Evolutionary conservation across 2,113 vertebrate species (phyloP).

Genomic region (Lathamus discolor): DNA sequence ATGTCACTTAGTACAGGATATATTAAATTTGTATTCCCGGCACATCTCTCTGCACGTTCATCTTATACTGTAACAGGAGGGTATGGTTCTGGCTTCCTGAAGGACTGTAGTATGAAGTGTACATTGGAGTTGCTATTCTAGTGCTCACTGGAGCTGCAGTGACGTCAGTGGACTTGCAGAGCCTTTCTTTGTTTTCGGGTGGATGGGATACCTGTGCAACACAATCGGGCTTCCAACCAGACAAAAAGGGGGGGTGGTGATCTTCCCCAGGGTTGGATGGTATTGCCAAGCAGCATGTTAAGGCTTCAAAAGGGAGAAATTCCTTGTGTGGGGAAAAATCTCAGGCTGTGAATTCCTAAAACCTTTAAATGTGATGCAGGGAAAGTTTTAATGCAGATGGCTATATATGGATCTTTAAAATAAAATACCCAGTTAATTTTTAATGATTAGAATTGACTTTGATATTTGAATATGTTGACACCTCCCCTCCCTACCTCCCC

Average conservation of each 20-base stretch:
- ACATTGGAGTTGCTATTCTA: slow-evolving; percentile 54
- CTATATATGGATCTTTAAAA: background rate
- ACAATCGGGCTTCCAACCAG: background rate
- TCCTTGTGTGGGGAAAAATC: background rate
- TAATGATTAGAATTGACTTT: background rate
- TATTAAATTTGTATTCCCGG: slow-evolving; percentile 73
- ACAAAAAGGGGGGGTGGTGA: slow-evolving; percentile 28
- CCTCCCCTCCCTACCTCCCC: background rate
- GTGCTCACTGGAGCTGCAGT: slow-evolving; percentile 39
- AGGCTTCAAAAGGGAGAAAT: background rate
- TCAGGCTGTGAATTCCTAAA: background rate
- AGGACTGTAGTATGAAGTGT: slow-evolving; percentile 40
- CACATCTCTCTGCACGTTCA: slow-evolving; percentile 61
- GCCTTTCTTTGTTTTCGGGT: slow-evolving; percentile 36
- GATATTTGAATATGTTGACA: background rate
- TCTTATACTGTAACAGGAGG: slow-evolving; percentile 65
- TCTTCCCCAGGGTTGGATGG: background rate
- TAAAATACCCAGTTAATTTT: background rate
- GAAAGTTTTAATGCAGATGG: background rate
- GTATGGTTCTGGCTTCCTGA: slow-evolving; percentile 53
- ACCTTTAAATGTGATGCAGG: background rate
- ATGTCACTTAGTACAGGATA: slow-evolving; percentile 67
- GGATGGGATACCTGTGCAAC: slow-evolving; percentile 37
- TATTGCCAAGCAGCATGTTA: slow-evolving; percentile 9
- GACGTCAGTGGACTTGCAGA: slow-evolving; percentile 37